Evolutionary conservation across 1,140 invertebrate species (phyloP).

Genomic region (Drosophila sturtevanti): DNA sequence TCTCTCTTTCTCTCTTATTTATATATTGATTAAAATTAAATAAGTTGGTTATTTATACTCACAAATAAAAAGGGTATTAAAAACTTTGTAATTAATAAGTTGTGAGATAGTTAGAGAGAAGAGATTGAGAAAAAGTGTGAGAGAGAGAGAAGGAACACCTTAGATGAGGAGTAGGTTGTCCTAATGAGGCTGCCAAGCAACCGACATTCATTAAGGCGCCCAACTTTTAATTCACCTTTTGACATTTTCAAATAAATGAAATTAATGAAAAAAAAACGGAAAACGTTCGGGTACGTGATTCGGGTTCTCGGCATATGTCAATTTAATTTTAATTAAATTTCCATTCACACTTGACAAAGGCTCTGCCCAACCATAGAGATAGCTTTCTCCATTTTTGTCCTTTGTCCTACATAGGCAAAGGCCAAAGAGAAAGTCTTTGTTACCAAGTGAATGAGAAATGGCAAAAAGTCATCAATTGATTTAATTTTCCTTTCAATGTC

Average conservation of each 20-base stretch:
- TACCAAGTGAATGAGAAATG: constrained; percentile 2
- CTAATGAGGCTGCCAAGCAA: constrained; percentile 43
- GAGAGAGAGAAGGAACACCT: background rate
- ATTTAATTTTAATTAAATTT: constrained; percentile 55
- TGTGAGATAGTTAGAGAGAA: constrained; percentile 4
- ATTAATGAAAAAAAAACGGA: constrained; percentile 34
- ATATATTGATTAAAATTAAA: no score
- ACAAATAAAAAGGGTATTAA: background rate
- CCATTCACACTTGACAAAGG: constrained; percentile 54
- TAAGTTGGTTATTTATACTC: background rate
- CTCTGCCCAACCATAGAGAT: constrained; percentile 21
- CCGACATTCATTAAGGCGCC: constrained; percentile 36
- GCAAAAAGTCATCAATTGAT: constrained; percentile 25
- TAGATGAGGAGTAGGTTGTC: background rate
- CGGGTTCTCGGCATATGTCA: constrained; percentile 17
- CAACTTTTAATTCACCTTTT: constrained; percentile 24
- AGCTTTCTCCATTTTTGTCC: constrained; percentile 1
- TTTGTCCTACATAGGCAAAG: background rate
- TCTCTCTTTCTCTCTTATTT: no score
- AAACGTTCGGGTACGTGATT: constrained; percentile 24
- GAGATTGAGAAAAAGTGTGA: background rate
- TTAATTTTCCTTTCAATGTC: constrained; percentile 18
- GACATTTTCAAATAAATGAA: constrained; percentile 43
- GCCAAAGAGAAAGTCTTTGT: background rate
- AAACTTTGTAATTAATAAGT: background rate